A percentile compares a stretch with the other conserved stretches of the same genome.
phyloP scores from a whole-genome alignment of 2,888 invertebrate genomes.

The Patella pellucida region DNA sequence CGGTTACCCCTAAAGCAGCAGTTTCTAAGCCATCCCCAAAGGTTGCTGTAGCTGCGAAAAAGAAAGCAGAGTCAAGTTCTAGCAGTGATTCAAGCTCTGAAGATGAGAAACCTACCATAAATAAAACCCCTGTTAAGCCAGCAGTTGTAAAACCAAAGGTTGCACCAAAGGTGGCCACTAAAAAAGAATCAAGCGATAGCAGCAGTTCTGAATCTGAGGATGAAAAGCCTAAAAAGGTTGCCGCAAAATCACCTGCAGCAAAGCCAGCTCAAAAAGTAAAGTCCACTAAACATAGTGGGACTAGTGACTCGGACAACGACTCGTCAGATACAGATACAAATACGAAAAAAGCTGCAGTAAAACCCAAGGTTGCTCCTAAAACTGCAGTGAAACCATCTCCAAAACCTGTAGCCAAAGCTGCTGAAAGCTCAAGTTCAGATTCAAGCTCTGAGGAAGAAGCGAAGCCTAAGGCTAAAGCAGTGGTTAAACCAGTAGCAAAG shows the following conservation, averaged over 20 bases:
- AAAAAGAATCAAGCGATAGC: not conserved
- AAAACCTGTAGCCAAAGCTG: slow-evolving; percentile 18
- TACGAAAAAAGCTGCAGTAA: slow-evolving; percentile 19
- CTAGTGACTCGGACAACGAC: slow-evolving; percentile 24
- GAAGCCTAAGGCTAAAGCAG: slow-evolving; percentile 16
- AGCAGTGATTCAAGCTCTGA: not conserved
- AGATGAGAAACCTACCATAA: slow-evolving; percentile 14
- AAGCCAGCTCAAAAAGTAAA: slow-evolving; percentile 29
- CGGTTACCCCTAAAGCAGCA: not conserved
- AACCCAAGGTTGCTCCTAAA: slow-evolving; percentile 11
- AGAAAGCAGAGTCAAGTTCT: not conserved
- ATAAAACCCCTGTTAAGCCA: slow-evolving; percentile 16
- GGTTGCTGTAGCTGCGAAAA: not conserved
- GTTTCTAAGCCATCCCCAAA: slow-evolving; percentile 10
- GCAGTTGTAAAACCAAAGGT: not conserved
- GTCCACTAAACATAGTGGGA: slow-evolving; percentile 33
- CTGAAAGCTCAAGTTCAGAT: slow-evolving; percentile 34
- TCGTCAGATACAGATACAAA: slow-evolving; percentile 12
- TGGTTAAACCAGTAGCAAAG: slow-evolving; percentile 17
- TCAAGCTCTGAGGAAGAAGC: slow-evolving; percentile 18
- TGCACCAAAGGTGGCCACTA: not conserved
- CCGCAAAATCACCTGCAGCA: not conserved
- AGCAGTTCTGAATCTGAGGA: not conserved
- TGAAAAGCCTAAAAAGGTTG: not conserved
- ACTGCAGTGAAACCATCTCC: not conserved